Base-by-base conservation (phyloP, 2,113 vertebrate genomes). In the Perccottus glenii region DNA sequence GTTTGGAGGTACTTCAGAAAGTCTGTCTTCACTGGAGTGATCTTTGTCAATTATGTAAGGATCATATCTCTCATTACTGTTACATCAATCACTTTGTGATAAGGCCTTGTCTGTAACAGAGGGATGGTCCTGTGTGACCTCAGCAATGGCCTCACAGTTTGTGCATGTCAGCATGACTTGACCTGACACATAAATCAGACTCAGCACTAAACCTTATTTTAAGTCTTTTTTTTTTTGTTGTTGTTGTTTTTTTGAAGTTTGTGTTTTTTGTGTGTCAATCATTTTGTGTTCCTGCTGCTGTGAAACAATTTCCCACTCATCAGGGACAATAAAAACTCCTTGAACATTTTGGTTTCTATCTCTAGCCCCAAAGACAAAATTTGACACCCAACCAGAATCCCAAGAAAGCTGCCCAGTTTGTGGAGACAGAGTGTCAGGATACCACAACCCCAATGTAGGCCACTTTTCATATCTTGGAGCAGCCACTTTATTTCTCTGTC, bases 361-460 rank as follows among this genome's bases (percentile, higher is more conserved):
- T 62, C 6, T 74, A 93, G 91, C 85, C 72, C 82, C 73, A 60
- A 89, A 90, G 49, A 12, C 55, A 45, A 88, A 90, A 46, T 14
- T 49, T 15, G 83, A 79, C 14, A 5, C 67, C 1, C 68, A 46
- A 59, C 11, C 64, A 35, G 61, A 81, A 47, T 50, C 67, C 11
- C 72, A 76, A 15, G 91, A 91, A 49, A 71, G 51, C 49, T 93
- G 93, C 65, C 93, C 93, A 2, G 55, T 93, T 55, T 93, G 93
- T 78, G 92, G 92, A 42, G 93, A 93, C 87, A 87, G 87, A 75
- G 91, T 93, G 63, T 93, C 93, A 2, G 93, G 93, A 49, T 93
- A 93, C 68, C 93, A 93, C 79, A 84, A 80, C 60, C 12, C 11
- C 19, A 3, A 8, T 11, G 7, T n/a, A 27, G 15, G 16, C 6